Evolutionary conservation across 2,888 invertebrate genomes (phyloP).

Genomic region (Meiosimyza platycephala): DNA sequence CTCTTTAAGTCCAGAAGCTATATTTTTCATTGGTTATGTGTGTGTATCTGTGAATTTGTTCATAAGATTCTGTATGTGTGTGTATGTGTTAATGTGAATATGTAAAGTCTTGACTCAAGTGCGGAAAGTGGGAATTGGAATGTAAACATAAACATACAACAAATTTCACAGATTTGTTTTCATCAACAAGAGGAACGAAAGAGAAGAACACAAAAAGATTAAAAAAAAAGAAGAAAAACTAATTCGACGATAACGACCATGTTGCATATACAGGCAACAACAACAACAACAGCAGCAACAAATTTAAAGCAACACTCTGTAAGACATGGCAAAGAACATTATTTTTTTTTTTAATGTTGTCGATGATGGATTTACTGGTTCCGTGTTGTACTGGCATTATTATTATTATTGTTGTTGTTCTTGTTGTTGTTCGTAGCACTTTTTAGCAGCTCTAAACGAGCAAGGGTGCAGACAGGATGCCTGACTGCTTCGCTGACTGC

Average conservation of each 20-base stretch:
- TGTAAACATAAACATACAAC: slow-evolving; percentile 42
- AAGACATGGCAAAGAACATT: slow-evolving; percentile 15
- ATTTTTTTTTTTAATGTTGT: slow-evolving; percentile 27
- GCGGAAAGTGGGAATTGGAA: slow-evolving; percentile 43
- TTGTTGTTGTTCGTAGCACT: slow-evolving; percentile 5
- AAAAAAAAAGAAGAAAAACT: no score
- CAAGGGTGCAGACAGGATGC: slow-evolving; percentile 28
- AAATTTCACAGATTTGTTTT: slow-evolving; percentile 37
- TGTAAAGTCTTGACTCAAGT: slow-evolving; percentile 29
- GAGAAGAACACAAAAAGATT: background rate
- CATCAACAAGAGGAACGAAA: slow-evolving; percentile 21
- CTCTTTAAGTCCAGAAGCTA: no score
- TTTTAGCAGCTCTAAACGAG: slow-evolving; percentile 13
- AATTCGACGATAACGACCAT: slow-evolving; percentile 12
- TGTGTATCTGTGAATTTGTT: background rate
- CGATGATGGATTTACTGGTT: slow-evolving; percentile 38
- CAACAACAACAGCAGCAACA: slow-evolving; percentile 19
- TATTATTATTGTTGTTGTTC: background rate
- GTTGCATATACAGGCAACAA: slow-evolving; percentile 8
- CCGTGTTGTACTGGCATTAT: background rate
- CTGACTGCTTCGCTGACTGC: slow-evolving; percentile 23
- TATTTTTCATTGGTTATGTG: background rate
- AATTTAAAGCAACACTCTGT: background rate
- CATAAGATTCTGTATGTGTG: background rate
- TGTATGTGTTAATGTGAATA: background rate